Evolutionary conservation across 2,888 invertebrate species (phyloP).

Genomic region (Sesamia inferens): DNA sequence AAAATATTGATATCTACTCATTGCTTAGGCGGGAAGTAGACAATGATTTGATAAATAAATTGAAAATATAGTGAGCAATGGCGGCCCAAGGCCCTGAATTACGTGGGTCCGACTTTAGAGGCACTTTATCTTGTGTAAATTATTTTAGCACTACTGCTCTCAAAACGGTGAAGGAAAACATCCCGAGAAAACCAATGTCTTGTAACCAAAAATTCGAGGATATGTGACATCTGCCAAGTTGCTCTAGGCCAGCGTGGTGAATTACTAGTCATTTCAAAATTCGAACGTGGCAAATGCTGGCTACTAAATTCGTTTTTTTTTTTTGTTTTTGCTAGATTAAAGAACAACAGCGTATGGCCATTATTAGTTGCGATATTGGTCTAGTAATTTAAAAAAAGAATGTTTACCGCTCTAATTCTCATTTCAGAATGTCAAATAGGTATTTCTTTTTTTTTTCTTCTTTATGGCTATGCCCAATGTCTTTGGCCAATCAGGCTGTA

Average conservation of each 20-base stretch:
- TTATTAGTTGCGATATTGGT: neutral
- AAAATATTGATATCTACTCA: neutral
- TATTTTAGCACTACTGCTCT: neutral
- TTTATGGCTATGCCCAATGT: no score
- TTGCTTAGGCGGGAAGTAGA: neutral
- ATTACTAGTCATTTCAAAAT: neutral
- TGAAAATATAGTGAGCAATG: neutral
- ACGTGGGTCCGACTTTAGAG: no score
- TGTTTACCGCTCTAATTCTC: no score
- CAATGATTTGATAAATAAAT: neutral
- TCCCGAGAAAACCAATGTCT: neutral
- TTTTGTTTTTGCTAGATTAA: no score
- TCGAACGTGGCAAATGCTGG: neutral
- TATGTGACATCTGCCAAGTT: neutral
- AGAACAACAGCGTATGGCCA: no score
- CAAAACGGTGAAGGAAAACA: neutral
- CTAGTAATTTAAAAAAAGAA: no score
- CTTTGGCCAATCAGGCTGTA: no score
- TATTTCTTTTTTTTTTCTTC: no score
- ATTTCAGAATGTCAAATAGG: no score
- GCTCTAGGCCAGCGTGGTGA: neutral
- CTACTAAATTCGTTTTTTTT: neutral
- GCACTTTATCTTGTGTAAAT: no score
- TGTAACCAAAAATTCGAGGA: neutral
- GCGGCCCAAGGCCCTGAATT: no score